A percentile compares a stretch with the other conserved stretches of the same genome.
These are phyloP conservation scores for Liposcelis brunnea DNA, from an alignment of 2,888 invertebrate genomes.

Conservation along the genomic window DNA sequence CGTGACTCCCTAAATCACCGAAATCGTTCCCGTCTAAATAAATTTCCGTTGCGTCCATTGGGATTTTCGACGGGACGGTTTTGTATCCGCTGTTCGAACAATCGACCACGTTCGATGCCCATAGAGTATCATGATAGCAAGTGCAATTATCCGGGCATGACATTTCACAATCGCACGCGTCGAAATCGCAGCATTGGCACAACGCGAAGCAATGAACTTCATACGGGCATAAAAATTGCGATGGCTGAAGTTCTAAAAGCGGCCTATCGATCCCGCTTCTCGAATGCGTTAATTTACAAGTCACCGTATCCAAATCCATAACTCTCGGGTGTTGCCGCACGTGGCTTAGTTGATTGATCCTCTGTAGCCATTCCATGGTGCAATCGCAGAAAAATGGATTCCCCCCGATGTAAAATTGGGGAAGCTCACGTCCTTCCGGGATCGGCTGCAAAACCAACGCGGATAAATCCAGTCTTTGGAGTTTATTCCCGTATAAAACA, in stretches of 20 bases:
- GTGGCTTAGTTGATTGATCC: constrained; percentile 53
- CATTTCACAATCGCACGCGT: constrained; percentile 83
- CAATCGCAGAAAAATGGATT: constrained; percentile 77
- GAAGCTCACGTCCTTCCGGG: constrained; percentile 47
- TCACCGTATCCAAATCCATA: constrained; percentile 60
- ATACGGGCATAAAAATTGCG: constrained; percentile 67
- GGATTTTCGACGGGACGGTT: constrained; percentile 59
- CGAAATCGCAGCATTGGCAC: constrained; percentile 81
- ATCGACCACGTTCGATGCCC: constrained; percentile 71
- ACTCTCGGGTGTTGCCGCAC: constrained; percentile 58
- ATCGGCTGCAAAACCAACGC: constrained; percentile 50
- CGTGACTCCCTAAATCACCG: constrained; percentile 61
- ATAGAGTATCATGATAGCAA: constrained; percentile 74
- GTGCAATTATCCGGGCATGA: constrained; percentile 72
- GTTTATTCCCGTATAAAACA: constrained; percentile 55
- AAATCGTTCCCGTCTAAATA: constrained; percentile 70
- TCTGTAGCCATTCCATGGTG: constrained; percentile 71
- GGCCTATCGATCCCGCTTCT: constrained; percentile 35
- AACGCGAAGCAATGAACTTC: constrained; percentile 67
- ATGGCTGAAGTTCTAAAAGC: constrained; percentile 47
- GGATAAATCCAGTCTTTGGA: constrained; percentile 51
- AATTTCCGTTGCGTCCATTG: constrained; percentile 79
- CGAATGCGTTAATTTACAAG: constrained; percentile 57
- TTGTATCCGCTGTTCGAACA: constrained; percentile 59
- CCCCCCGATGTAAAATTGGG: constrained; percentile 61